These are phyloP conservation scores for Apogon talboti DNA, from an alignment of 2,797 vertebrate genomes.

Conservation along the genomic window DNA sequence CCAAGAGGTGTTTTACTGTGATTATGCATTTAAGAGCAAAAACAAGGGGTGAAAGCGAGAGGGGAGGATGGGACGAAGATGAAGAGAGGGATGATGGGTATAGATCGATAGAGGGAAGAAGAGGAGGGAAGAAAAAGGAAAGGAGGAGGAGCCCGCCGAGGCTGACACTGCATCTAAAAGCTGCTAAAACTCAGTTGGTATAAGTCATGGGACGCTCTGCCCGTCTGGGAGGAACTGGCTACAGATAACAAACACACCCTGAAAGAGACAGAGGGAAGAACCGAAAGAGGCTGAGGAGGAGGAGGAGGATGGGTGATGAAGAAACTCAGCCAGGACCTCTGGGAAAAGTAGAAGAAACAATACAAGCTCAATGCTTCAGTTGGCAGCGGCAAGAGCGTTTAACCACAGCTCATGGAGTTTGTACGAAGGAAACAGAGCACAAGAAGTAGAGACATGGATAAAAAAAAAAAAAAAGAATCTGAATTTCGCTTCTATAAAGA, in stretches of 20 bases:
- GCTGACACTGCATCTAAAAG: not conserved
- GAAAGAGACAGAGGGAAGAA: not conserved
- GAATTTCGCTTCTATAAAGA: too few relatives aligned
- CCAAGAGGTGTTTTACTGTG: conserved; percentile 8
- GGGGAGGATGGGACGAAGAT: not conserved
- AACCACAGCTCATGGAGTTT: too few relatives aligned
- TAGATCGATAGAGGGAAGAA: not conserved
- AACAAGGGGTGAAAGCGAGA: not conserved
- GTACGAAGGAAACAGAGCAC: too few relatives aligned
- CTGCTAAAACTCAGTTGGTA: conserved; percentile 16
- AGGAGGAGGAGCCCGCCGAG: not conserved
- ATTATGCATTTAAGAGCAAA: conserved; percentile 26
- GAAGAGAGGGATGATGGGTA: not conserved
- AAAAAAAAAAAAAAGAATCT: too few relatives aligned
- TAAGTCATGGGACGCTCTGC: conserved; percentile 23
- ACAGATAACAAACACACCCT: conserved; percentile 22
- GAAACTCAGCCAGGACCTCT: too few relatives aligned
- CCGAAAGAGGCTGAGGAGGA: too few relatives aligned
- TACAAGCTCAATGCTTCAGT: too few relatives aligned
- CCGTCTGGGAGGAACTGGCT: conserved; percentile 7
- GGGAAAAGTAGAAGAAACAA: too few relatives aligned
- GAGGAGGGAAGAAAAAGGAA: not conserved
- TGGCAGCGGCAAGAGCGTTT: too few relatives aligned
- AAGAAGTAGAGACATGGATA: too few relatives aligned
- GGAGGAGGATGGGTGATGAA: too few relatives aligned